Percentiles rank a stretch among this genome's conserved stretches.
Evolutionary conservation across 2,888 invertebrate genomes (phyloP).

Genomic region (Linnaemya vulpina): DNA sequence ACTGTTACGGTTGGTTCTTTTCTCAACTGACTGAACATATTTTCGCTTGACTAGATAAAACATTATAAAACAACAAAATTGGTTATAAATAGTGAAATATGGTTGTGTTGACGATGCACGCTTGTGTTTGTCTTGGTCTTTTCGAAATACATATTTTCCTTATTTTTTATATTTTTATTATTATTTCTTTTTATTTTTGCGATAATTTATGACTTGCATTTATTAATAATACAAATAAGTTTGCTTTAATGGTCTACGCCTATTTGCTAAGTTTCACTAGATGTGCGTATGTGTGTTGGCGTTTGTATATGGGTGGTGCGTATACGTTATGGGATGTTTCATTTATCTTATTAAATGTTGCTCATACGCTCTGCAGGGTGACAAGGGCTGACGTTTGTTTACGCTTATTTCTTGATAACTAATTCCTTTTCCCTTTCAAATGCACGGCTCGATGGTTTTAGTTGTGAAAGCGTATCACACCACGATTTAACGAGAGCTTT

Average conservation of each 20-base stretch:
- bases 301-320: background rate
- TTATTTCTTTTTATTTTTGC: conserved; percentile 12
- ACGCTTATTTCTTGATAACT: too few species aligned
- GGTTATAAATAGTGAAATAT: conserved; percentile 46
- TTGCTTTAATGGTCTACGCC: conserved; percentile 30
- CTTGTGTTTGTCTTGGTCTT: conserved; percentile 32
- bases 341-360: background rate
- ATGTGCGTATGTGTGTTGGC: too few species aligned
- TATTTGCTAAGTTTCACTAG: background rate
- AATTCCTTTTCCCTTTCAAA: background rate
- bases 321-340: background rate
- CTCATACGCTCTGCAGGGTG: background rate
- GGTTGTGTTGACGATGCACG: conserved; percentile 58
- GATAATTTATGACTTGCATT: conserved; percentile 66
- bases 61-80: conserved; percentile 28
- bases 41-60: conserved; percentile 68
- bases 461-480: too few species aligned
- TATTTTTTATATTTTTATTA: background rate
- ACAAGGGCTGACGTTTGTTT: background rate
- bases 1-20: conserved; percentile 62
- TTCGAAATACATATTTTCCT: background rate
- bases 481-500: too few species aligned
- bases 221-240: conserved; percentile 49
- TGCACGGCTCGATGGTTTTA: too few species aligned
- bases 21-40: conserved; percentile 64